Evolutionary conservation across 2,113 vertebrate genomes (phyloP).

Genomic region (Amblyopsis rosae): DNA sequence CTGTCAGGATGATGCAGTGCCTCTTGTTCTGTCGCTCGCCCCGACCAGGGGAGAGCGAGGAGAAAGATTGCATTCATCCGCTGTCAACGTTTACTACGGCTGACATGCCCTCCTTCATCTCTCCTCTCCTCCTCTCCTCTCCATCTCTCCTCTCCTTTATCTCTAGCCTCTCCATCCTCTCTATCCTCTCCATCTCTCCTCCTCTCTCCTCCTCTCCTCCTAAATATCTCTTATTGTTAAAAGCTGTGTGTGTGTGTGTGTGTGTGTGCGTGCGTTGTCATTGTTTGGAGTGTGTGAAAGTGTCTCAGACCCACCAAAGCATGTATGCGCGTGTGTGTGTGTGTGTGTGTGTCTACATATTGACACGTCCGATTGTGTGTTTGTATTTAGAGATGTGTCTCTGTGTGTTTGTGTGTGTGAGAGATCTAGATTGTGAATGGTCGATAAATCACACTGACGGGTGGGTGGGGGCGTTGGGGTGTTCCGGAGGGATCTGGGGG

Average conservation of each 20-base stretch:
- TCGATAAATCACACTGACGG: conserved; percentile 82
- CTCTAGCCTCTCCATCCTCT: conserved; percentile 8
- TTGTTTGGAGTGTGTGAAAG: conserved; percentile 4
- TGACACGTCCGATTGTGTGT: background rate
- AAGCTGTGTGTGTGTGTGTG: conserved; percentile 57
- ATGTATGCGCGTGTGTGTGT: conserved; percentile 4
- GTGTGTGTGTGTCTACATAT: conserved; percentile 3
- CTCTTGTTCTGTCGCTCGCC: conserved; percentile 84
- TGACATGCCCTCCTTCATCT: conserved; percentile 7
- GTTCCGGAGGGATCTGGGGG: conserved; percentile 64
- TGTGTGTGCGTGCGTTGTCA: too few species aligned
- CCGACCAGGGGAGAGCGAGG: conserved; percentile 51
- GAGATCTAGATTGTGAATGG: conserved; percentile 52
- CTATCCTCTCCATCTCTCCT: conserved; percentile 1
- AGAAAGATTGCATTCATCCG: conserved; percentile 64
- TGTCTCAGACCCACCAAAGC: conserved; percentile 18
- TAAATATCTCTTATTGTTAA: conserved; percentile 40
- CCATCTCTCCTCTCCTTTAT: conserved; percentile 13
- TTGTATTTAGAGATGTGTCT: conserved; percentile 4
- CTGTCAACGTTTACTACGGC: conserved; percentile 66
- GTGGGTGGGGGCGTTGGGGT: conserved; percentile 53
- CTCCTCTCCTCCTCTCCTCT: conserved; percentile 10
- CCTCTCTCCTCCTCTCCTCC: conserved; percentile 20
- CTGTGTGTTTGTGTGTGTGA: conserved; percentile 1
- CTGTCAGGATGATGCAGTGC: conserved; percentile 99